phyloP scores from a whole-genome alignment of 2,113 vertebrate species.

The Hippocampus zosterae region DNA sequence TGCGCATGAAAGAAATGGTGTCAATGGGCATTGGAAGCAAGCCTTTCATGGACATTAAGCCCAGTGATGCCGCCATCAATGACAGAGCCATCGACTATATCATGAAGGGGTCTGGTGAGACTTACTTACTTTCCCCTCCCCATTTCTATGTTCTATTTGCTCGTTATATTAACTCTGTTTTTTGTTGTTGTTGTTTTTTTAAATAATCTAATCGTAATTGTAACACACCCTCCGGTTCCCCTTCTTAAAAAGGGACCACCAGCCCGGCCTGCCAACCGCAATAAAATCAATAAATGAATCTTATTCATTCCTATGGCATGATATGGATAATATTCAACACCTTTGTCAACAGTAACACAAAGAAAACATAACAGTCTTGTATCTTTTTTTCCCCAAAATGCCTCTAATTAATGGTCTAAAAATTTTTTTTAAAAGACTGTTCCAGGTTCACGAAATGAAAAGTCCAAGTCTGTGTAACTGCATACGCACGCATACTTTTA shows the following conservation, averaged over 20 bases:
- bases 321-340: too few relatives aligned
- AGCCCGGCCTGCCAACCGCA: too few relatives aligned
- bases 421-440: neutral
- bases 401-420: too few relatives aligned
- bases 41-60: constrained; percentile 80
- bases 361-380: too few relatives aligned
- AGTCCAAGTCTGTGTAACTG: neutral
- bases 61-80: constrained; percentile 77
- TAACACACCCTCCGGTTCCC: too few relatives aligned
- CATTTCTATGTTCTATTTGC: neutral
- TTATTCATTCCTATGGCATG: too few relatives aligned
- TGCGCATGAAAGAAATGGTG: constrained; percentile 81
- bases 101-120: constrained; percentile 75
- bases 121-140: neutral
- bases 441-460: neutral
- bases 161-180: neutral
- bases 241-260: too few relatives aligned
- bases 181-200: neutral
- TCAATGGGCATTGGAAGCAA: constrained; percentile 82
- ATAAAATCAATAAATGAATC: too few relatives aligned
- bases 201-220: too few relatives aligned
- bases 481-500: too few relatives aligned
- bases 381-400: too few relatives aligned
- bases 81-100: constrained; percentile 75
- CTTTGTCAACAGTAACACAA: too few relatives aligned